Percentiles rank a stretch among this genome's conserved stretches.
These are phyloP conservation scores for Oophaga sylvatica DNA, from an alignment of 2,797 vertebrate genomes.

Conservation along the genomic window DNA sequence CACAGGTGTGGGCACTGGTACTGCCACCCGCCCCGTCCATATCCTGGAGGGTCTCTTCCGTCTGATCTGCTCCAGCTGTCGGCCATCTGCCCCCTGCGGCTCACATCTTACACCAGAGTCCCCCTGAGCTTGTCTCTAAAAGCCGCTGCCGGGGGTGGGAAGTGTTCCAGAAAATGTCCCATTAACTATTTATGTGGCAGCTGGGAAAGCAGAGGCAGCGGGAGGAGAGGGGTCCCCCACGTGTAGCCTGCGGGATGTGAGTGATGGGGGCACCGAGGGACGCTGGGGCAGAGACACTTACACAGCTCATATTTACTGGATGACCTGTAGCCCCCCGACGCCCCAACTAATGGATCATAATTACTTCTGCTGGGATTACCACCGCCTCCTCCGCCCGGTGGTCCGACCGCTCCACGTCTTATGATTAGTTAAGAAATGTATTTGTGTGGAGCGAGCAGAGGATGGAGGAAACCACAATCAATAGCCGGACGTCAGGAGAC, in stretches of 20 bases:
- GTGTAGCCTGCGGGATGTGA: neutral
- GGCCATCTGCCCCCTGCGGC: neutral
- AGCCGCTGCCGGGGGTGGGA: neutral
- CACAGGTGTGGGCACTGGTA: neutral
- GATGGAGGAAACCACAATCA: conserved; percentile 1
- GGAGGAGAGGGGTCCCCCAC: neutral
- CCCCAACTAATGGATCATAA: neutral
- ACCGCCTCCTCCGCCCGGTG: neutral
- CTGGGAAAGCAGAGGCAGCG: neutral
- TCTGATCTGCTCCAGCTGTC: conserved; percentile 7
- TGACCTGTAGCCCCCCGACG: neutral
- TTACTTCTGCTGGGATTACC: neutral
- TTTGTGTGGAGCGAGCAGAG: no score
- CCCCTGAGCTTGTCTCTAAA: neutral
- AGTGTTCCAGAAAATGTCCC: conserved; percentile 15
- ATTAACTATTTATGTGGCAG: conserved; percentile 44
- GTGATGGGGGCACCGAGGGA: neutral
- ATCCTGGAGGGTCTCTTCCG: neutral
- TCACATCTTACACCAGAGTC: neutral
- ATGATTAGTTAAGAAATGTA: neutral
- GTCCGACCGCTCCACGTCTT: neutral
- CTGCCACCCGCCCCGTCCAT: neutral
- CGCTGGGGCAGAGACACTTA: no score
- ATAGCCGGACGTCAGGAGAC: neutral
- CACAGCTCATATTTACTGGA: neutral